Evolutionary conservation across 2,113 vertebrate species (phyloP).

Genomic region (Raja brachyura): DNA sequence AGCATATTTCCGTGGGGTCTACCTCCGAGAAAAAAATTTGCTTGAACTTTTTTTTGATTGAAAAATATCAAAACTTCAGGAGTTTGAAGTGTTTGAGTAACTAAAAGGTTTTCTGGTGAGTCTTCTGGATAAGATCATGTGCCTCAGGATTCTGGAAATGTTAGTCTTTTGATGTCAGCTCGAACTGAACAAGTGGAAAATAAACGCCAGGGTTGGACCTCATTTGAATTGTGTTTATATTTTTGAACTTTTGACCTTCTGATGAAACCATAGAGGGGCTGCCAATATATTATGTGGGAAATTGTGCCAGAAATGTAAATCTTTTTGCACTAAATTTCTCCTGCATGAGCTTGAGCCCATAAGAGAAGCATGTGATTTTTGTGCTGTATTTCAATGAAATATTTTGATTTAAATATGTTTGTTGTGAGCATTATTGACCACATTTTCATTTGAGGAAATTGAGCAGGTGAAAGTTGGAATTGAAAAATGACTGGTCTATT

Average conservation of each 20-base stretch:
- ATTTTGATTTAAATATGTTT: too few species aligned
- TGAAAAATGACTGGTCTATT: neutral
- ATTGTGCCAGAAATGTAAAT: slow-evolving; percentile 59
- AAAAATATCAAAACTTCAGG: neutral
- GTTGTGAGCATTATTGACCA: too few species aligned
- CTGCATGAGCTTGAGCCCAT: slow-evolving; percentile 41
- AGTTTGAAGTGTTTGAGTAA: neutral
- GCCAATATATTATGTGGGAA: slow-evolving; percentile 53
- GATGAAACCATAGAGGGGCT: slow-evolving; percentile 58
- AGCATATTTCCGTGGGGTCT: neutral
- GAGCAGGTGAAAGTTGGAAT: neutral
- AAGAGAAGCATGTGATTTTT: neutral
- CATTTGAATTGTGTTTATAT: slow-evolving; percentile 60
- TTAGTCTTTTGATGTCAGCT: slow-evolving; percentile 50
- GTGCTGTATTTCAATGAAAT: neutral
- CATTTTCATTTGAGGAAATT: too few species aligned
- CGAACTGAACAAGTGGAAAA: slow-evolving; percentile 42
- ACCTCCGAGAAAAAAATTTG: neutral
- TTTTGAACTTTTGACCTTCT: slow-evolving; percentile 52
- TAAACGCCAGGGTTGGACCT: slow-evolving; percentile 54
- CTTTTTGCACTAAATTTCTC: slow-evolving; percentile 57
- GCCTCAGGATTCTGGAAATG: neutral
- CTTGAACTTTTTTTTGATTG: neutral
- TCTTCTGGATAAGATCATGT: neutral
- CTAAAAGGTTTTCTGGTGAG: neutral